Evolutionary conservation across 2,888 invertebrate species (phyloP).

Genomic region (Zhengitettix transpicula): DNA sequence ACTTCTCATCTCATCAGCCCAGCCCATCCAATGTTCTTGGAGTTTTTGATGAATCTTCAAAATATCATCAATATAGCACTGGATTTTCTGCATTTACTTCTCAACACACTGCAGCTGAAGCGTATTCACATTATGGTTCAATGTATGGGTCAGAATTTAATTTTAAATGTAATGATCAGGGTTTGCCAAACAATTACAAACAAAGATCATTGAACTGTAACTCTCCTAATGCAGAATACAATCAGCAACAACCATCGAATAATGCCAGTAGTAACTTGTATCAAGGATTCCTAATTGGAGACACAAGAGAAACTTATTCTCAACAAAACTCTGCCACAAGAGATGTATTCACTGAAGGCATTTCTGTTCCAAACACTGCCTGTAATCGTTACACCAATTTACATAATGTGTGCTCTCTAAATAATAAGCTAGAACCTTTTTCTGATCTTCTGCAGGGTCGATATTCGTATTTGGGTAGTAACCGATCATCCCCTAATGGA

Average conservation of each 20-base stretch:
- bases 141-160: conserved; percentile 8
- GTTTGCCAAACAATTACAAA: not conserved
- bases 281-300: conserved; percentile 2
- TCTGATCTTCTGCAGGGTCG: conserved; percentile 42
- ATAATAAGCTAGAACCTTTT: conserved; percentile 54
- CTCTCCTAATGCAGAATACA: conserved; percentile 1
- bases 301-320: conserved; percentile 2
- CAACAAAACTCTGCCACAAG: conserved; percentile 2
- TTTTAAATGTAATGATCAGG: not conserved
- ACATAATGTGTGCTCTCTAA: conserved; percentile 41
- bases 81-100: conserved; percentile 7
- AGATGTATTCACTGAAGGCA: not conserved
- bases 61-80: conserved; percentile 10
- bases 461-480: conserved; percentile 34
- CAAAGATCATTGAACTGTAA: not conserved
- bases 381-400: conserved; percentile 43
- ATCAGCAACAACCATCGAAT: not conserved
- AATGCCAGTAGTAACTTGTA: conserved; percentile 1
- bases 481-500: conserved; percentile 15
- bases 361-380: not conserved
- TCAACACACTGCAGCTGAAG: conserved; percentile 2
- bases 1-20: not conserved
- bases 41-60: conserved; percentile 1
- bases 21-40: not conserved
- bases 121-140: conserved; percentile 5